These are phyloP conservation scores for Idris sp. DNA, from an alignment of 1,140 invertebrate species.

Conservation along the genomic window DNA sequence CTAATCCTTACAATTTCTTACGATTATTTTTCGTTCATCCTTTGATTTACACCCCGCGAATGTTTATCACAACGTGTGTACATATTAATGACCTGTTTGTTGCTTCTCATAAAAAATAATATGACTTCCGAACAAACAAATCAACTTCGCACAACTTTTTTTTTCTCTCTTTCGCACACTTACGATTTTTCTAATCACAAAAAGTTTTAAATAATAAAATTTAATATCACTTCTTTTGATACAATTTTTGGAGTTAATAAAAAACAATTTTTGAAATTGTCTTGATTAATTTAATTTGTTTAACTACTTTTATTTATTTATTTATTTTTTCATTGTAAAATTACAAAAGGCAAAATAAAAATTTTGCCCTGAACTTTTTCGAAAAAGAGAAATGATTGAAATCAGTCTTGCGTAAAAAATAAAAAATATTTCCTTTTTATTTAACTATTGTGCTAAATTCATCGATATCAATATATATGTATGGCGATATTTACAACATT, in stretches of 20 bases:
- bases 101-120: constrained; percentile 48
- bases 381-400: background rate
- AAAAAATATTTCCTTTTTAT: too few species aligned
- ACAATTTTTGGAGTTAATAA: too few species aligned
- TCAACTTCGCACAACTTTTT: constrained; percentile 10
- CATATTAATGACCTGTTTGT: constrained; percentile 31
- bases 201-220: too few species aligned
- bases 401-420: constrained; percentile 31
- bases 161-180: constrained; percentile 1
- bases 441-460: too few species aligned
- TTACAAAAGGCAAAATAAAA: too few species aligned
- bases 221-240: too few species aligned
- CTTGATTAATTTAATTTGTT: too few species aligned
- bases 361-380: too few species aligned
- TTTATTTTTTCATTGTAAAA: too few species aligned
- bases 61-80: constrained; percentile 60
- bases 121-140: constrained; percentile 32
- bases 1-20: constrained; percentile 51
- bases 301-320: too few species aligned
- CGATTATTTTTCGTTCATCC: constrained; percentile 41
- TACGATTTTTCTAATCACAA: too few species aligned
- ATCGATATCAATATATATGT: constrained; percentile 38
- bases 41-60: constrained; percentile 58
- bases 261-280: too few species aligned
- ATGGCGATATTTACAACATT: constrained; percentile 53